Evolutionary conservation across 2,113 vertebrate species (phyloP).

Genomic region (Hemibagrus wyckioides): DNA sequence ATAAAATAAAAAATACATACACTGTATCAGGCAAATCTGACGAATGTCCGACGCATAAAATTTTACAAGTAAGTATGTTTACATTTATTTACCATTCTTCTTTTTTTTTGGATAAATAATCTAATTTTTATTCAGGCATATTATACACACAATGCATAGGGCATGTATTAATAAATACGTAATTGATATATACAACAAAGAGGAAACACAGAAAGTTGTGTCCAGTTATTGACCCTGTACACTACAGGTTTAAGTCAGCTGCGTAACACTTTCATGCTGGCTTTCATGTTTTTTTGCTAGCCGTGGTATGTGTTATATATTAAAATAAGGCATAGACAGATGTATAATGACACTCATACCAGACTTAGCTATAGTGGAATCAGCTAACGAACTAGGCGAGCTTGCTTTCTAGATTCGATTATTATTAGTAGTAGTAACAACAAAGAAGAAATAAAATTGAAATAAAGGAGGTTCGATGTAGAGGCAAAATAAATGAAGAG

Average conservation of each 20-base stretch:
- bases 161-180: conserved; percentile 17
- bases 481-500: background rate
- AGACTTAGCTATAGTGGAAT: background rate
- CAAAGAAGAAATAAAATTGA: background rate
- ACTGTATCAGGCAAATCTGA: background rate
- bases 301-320: background rate
- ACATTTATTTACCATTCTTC: background rate
- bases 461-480: background rate
- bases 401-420: background rate
- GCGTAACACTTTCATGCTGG: background rate
- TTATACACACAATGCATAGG: background rate
- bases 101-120: background rate
- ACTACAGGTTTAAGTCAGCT: background rate
- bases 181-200: background rate
- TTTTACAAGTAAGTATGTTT: background rate
- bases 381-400: background rate
- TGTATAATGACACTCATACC: background rate
- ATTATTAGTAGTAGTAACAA: background rate
- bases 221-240: background rate
- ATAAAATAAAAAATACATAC: background rate
- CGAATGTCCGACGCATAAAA: too few species aligned
- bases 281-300: background rate
- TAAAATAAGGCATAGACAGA: too few species aligned
- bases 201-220: background rate
- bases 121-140: background rate